Conservation (phyloP, 1,140 invertebrate species). For the Polypedilum pembai region DNA sequence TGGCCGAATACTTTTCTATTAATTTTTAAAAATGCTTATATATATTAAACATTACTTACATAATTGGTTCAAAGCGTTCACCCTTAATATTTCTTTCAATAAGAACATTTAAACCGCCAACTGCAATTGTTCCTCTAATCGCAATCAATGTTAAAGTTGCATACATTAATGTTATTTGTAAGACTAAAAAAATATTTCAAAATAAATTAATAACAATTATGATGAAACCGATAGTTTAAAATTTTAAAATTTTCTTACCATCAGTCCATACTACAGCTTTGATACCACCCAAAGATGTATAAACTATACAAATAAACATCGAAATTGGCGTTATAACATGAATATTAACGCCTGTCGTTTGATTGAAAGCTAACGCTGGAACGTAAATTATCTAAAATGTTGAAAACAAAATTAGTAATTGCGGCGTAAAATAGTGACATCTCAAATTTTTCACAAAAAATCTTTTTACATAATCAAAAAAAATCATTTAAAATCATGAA, state of each 20-base stretch:
- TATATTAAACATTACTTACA: too few species aligned
- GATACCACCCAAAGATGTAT: slow-evolving; percentile 75
- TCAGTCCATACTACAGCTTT: slow-evolving; percentile 93
- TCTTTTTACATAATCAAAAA: too few species aligned
- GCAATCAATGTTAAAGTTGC: slow-evolving; percentile 70
- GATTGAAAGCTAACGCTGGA: slow-evolving; percentile 71
- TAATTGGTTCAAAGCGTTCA: slow-evolving; percentile 63
- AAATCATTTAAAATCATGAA: too few species aligned
- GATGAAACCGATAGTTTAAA: too few species aligned
- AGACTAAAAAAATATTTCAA: slow-evolving; percentile 45
- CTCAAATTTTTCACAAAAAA: too few species aligned
- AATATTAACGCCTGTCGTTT: slow-evolving; percentile 78
- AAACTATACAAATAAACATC: slow-evolving; percentile 85
- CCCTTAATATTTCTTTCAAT: slow-evolving; percentile 60
- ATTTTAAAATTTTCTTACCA: too few species aligned
- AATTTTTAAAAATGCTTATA: too few species aligned
- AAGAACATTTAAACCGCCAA: slow-evolving; percentile 67
- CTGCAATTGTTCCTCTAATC: slow-evolving; percentile 67
- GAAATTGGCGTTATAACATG: slow-evolving; percentile 75
- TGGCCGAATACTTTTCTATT: too few species aligned
- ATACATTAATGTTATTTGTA: slow-evolving; percentile 81
- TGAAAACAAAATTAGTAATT: too few species aligned
- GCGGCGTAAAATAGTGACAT: too few species aligned
- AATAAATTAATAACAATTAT: too few species aligned
- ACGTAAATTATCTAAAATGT: slow-evolving; percentile 70